Evolutionary conservation across 1,140 invertebrate species (phyloP), one percentile per base, ranked within the genome.

Genomic region (Pararge aegeria): DNA sequence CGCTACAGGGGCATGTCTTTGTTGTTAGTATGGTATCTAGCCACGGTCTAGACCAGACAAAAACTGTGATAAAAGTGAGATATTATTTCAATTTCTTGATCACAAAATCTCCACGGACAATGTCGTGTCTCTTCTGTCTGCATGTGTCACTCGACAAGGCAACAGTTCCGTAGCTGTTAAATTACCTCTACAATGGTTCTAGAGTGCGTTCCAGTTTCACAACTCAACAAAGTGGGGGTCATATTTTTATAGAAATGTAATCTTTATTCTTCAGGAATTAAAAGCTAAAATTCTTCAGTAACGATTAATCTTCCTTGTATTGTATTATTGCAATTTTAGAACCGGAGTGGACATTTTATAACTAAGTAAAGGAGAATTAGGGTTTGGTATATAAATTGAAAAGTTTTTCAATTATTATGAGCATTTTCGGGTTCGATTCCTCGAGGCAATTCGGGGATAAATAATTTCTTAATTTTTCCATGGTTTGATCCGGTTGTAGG

Each of bases 111-210:
- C n/a, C n/a, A n/a, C n/a, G n/a, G n/a, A n/a, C n/a, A 5, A 30
- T 7, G 10, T 9, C 9, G 10, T 10, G 10, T 34, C 30, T 34
- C 7, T 12, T 34, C 30, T 12, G 1, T 3, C 2, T 12, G n/a
- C n/a, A n/a, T 12, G 30, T 3, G 30, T 34, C 10, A 1, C 30
- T 34, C 30, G 3, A n/a, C 3, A 12, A 3, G 20, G 29, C 30
- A 27, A 48, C n/a, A 19, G 42, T 20, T 48, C 40, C 61, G 44
- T 30, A 56, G 46, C 52, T 51, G 53, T 55, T 55, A 64, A 65
- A 65, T 65, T 65, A 61, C 48, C 63, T 55, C 24, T 21, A 53
- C 63, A 61, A 65, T 52, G 48, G 52, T 37, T 56, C 40, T 52
- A 40, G 52, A 60, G 46, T 54, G 49, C 48, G 60, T 42, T 38